Conservation (phyloP, 2,888 invertebrate species). For the Nephrotoma flavescens region DNA sequence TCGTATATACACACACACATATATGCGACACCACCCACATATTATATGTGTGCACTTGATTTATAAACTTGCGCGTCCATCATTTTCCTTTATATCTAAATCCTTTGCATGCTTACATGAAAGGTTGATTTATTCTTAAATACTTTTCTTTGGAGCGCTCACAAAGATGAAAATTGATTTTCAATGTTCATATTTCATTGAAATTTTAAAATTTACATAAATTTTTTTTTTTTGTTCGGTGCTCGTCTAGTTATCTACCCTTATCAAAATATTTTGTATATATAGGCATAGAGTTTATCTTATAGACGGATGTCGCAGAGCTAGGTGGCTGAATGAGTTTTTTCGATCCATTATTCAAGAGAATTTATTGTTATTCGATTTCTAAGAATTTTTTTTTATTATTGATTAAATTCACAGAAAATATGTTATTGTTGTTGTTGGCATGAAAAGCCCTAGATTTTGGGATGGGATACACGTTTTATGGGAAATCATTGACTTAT, state of each 20-base stretch:
- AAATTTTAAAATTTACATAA: neutral
- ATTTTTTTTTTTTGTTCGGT: neutral
- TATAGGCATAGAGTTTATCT: neutral
- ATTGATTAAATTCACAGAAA: neutral
- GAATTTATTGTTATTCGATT: neutral
- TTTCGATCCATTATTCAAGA: neutral
- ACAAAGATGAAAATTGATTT: neutral
- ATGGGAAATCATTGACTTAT: neutral
- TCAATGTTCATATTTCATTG: neutral
- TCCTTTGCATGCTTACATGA: neutral
- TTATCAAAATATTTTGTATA: neutral
- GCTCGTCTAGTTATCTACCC: neutral
- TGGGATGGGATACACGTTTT: neutral
- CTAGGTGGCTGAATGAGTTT: neutral
- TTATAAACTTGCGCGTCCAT: neutral
- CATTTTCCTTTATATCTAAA: neutral
- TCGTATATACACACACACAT: neutral
- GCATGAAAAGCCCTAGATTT: neutral
- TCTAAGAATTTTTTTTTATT: neutral
- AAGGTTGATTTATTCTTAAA: neutral
- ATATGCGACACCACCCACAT: neutral
- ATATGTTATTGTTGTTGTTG: neutral
- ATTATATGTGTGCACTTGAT: neutral
- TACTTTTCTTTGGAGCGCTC: neutral
- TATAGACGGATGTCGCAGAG: neutral